phyloP scores from a whole-genome alignment of 2,797 vertebrate genomes.

The Poeciliopsis gracilis region DNA sequence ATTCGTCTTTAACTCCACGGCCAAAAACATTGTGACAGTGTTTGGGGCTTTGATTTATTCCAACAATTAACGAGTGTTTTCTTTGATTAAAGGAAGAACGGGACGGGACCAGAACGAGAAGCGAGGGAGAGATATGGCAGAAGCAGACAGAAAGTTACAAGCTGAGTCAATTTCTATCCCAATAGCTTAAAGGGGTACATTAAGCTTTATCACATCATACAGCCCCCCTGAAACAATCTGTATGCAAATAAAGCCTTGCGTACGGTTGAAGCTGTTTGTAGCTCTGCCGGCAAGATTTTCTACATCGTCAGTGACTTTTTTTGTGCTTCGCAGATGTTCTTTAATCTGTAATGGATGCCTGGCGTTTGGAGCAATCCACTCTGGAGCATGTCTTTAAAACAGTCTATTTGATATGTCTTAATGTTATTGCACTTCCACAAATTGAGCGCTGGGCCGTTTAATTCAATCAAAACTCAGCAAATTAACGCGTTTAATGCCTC shows the following conservation, averaged over 20 bases:
- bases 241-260: slow-evolving; percentile 78
- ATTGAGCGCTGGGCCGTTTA: slow-evolving; percentile 78
- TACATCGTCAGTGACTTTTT: slow-evolving; percentile 76
- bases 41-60: slow-evolving; percentile 52
- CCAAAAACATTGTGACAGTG: slow-evolving; percentile 55
- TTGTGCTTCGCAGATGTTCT: slow-evolving; percentile 78
- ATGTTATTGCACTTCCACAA: slow-evolving; percentile 77
- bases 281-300: slow-evolving; percentile 77
- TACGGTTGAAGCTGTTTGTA: slow-evolving; percentile 72
- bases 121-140: slow-evolving; percentile 20
- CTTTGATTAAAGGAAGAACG: slow-evolving; percentile 70
- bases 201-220: slow-evolving; percentile 78
- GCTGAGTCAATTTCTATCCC: slow-evolving; percentile 70
- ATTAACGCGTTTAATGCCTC: slow-evolving; percentile 73
- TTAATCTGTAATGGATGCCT: slow-evolving; percentile 80
- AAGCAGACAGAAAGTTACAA: slow-evolving; percentile 61
- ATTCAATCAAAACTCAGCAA: slow-evolving; percentile 79
- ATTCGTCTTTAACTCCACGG: slow-evolving; percentile 44
- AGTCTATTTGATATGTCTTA: slow-evolving; percentile 79
- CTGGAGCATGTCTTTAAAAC: slow-evolving; percentile 74
- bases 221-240: slow-evolving; percentile 77
- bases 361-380: slow-evolving; percentile 73
- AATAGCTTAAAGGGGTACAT: slow-evolving; percentile 77
- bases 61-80: slow-evolving; percentile 71
- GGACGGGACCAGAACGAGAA: slow-evolving; percentile 36